Conservation (phyloP, 2,113 vertebrate species). For the Plotosus lineatus region DNA sequence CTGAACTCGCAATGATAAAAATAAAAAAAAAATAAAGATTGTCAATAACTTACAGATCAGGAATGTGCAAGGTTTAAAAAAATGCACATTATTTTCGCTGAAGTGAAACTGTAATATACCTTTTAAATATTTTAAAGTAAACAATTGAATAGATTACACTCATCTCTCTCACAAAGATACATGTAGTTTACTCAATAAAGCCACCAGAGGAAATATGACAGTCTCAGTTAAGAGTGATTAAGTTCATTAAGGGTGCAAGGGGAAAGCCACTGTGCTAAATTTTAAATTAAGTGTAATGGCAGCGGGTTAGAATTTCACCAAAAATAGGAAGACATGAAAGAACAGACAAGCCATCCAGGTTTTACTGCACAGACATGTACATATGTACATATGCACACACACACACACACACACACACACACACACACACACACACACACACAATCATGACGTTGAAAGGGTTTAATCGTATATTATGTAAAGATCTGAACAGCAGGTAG, state of each 20-base stretch:
- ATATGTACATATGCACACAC: neutral
- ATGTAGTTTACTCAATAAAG: neutral
- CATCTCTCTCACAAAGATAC: neutral
- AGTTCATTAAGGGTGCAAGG: conserved; percentile 34
- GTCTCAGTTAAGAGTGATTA: conserved; percentile 23
- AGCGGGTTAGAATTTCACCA: neutral
- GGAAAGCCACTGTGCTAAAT: conserved; percentile 15
- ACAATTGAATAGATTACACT: conserved; percentile 21
- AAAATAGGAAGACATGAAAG: conserved; percentile 42
- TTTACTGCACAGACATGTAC: conserved; percentile 12
- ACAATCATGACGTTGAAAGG: conserved; percentile 52
- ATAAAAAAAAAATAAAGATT: too few relatives aligned
- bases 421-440: neutral
- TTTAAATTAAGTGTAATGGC: conserved; percentile 20
- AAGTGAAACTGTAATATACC: neutral
- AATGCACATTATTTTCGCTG: neutral
- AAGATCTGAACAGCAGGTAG: conserved; percentile 52
- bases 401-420: neutral
- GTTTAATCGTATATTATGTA: conserved; percentile 57
- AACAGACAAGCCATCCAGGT: conserved; percentile 24
- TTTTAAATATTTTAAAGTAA: neutral
- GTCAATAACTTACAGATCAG: neutral
- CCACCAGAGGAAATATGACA: conserved; percentile 13
- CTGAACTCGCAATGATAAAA: neutral
- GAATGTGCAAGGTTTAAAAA: neutral